phyloP scores from a whole-genome alignment of 2,797 vertebrate species.

The Sciaenops ocellatus region DNA sequence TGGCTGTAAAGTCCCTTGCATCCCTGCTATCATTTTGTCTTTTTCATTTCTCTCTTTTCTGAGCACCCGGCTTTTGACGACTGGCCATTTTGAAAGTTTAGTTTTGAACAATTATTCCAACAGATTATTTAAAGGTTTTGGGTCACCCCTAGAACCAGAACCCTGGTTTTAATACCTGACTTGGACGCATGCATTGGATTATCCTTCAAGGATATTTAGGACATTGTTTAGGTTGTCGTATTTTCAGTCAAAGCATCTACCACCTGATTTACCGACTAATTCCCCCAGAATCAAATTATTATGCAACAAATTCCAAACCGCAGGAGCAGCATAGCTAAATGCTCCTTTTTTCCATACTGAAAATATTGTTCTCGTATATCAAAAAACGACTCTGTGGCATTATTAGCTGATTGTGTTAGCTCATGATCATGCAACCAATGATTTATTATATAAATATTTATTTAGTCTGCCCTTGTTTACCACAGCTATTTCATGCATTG shows the following conservation, averaged over 20 bases:
- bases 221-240: too few relatives aligned
- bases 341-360: too few relatives aligned
- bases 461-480: not conserved
- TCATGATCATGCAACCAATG: not conserved
- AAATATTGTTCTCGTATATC: not conserved
- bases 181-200: not conserved
- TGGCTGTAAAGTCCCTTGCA: not conserved
- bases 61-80: not conserved
- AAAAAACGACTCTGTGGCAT: not conserved
- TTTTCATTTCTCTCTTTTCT: not conserved
- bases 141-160: too few relatives aligned
- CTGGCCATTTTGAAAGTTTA: not conserved
- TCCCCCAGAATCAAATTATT: too few relatives aligned
- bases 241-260: too few relatives aligned
- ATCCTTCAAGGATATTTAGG: not conserved
- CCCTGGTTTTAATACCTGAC: not conserved
- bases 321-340: too few relatives aligned
- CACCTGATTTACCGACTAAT: too few relatives aligned
- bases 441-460: not conserved
- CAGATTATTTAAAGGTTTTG: too few relatives aligned
- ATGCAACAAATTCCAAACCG: too few relatives aligned
- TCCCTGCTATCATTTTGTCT: not conserved
- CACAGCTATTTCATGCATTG: slow-evolving; percentile 5
- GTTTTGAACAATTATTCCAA: too few relatives aligned
- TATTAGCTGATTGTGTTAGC: not conserved